Percentiles rank a stretch among this genome's conserved stretches.
phyloP scores from a whole-genome alignment of 2,797 vertebrate species.

The Urophycis tenuis region DNA sequence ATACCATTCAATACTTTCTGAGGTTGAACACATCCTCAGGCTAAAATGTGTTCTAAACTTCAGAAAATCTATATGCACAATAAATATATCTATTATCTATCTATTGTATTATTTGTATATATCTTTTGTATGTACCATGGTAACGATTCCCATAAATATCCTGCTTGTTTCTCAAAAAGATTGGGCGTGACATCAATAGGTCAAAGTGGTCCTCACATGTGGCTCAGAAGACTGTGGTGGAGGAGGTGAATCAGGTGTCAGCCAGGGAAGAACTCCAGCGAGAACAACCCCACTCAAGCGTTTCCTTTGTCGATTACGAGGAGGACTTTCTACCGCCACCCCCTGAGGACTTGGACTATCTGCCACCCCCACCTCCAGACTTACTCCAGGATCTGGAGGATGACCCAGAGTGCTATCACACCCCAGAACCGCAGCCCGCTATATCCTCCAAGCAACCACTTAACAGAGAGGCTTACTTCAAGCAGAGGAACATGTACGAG shows the following conservation, averaged over 20 bases:
- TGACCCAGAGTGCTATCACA: constrained; percentile 59
- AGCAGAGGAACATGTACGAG: constrained; percentile 78
- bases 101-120: neutral
- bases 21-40: neutral
- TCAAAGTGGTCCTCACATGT: constrained; percentile 70
- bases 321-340: constrained; percentile 70
- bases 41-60: neutral
- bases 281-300: constrained; percentile 43
- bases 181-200: constrained; percentile 72
- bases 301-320: constrained; percentile 56
- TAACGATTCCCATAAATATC: constrained; percentile 32
- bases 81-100: no score
- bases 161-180: constrained; percentile 77
- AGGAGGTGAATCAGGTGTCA: constrained; percentile 55
- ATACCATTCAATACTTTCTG: neutral
- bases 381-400: constrained; percentile 72
- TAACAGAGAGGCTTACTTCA: constrained; percentile 72
- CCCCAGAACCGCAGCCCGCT: constrained; percentile 63
- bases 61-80: neutral
- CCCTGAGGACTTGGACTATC: constrained; percentile 71
- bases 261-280: constrained; percentile 30
- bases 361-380: constrained; percentile 75
- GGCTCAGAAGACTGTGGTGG: constrained; percentile 62
- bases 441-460: constrained; percentile 52
- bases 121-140: neutral